These are phyloP conservation scores for Erythrocercus mccallii DNA, from an alignment of 2,113 vertebrate genomes.

Conservation along the genomic window DNA sequence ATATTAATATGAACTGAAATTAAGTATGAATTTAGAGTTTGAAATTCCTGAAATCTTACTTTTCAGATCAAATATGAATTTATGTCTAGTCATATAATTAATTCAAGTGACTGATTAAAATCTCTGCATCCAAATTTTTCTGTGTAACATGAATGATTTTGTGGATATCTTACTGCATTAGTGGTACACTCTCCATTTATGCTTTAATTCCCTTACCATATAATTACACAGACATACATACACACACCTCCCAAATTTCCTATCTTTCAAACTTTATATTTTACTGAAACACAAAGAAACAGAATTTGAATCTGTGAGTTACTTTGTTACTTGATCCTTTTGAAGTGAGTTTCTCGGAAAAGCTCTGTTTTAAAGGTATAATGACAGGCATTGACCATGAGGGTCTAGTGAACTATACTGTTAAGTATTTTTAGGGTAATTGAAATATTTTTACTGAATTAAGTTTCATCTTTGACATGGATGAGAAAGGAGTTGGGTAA, in stretches of 20 bases:
- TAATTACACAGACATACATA: neutral
- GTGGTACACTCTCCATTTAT: neutral
- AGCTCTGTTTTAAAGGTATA: neutral
- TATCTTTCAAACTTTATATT: neutral
- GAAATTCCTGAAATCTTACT: neutral
- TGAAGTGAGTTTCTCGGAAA: neutral
- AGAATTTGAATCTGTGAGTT: neutral
- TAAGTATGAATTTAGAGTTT: neutral
- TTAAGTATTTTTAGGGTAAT: neutral
- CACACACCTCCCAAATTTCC: neutral
- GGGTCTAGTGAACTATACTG: neutral
- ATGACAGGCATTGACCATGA: neutral
- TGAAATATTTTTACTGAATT: neutral
- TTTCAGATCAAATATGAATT: neutral
- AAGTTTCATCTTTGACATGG: neutral
- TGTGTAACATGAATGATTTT: neutral
- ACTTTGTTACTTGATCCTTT: neutral
- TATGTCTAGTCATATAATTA: neutral
- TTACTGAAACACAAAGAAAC: neutral
- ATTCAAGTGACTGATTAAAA: neutral
- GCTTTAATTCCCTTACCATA: neutral
- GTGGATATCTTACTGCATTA: neutral
- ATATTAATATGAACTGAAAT: too few species aligned
- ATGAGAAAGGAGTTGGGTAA: neutral
- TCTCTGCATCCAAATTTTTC: neutral